Percentiles rank a stretch among this genome's conserved stretches.
phyloP scores from a whole-genome alignment of 2,113 vertebrate species.

The Noturus placidus region DNA sequence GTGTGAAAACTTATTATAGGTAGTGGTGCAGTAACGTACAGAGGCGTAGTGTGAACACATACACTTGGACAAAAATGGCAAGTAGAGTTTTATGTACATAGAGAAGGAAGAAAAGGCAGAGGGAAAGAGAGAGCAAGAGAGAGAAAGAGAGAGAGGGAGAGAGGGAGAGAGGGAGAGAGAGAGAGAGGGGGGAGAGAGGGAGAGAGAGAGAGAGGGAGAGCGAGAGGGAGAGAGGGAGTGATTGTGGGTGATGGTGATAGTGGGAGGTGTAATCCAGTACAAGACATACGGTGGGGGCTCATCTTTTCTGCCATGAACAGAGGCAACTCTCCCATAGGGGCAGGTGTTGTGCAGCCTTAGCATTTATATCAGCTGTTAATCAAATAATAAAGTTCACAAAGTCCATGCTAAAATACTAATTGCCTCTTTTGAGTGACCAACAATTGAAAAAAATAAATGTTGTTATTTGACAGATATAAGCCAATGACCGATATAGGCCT shows the following conservation, averaged over 20 bases:
- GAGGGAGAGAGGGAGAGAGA: background rate
- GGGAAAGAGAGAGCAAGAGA: background rate
- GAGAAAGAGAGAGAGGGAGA: background rate
- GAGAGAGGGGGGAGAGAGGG: background rate
- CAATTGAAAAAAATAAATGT: background rate
- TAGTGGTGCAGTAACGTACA: background rate
- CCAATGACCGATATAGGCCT: background rate
- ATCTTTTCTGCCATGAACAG: background rate
- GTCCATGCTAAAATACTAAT: too few species aligned
- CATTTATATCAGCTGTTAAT: background rate
- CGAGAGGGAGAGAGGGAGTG: background rate
- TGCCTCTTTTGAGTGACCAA: too few species aligned
- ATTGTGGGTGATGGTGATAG: background rate
- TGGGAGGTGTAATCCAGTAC: background rate
- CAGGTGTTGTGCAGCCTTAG: background rate
- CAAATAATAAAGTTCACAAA: background rate
- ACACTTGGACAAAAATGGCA: background rate
- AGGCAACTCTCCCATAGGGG: background rate
- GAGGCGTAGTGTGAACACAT: background rate
- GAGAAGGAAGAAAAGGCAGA: background rate
- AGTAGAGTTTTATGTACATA: background rate
- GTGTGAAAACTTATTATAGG: slow-evolving; percentile 27
- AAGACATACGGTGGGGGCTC: background rate
- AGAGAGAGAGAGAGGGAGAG: background rate
- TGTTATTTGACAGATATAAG: background rate